Conservation (phyloP, 2,888 invertebrate genomes). For the Eupithecia dodoneata region DNA sequence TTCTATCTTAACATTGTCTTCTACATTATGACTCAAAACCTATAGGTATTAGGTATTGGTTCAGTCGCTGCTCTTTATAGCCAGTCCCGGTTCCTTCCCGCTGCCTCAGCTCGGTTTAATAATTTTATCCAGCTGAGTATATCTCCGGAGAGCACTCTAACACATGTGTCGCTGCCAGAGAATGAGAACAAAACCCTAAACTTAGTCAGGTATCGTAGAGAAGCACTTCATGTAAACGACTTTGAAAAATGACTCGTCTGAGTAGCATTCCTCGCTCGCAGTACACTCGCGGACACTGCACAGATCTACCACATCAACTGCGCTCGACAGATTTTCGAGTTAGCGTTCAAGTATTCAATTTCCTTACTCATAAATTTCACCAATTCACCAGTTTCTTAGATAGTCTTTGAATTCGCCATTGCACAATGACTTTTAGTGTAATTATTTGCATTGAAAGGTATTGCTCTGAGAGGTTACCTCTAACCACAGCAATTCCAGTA, state of each 20-base stretch:
- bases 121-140: background rate
- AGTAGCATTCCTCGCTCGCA: background rate
- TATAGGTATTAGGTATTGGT: background rate
- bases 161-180: background rate
- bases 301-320: background rate
- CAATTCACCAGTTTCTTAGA: no score
- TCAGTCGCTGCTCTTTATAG: background rate
- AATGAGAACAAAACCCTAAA: background rate
- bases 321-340: background rate
- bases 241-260: constrained; percentile 4
- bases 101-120: background rate
- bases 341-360: no score
- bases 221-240: constrained; percentile 16
- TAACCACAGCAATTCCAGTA: background rate
- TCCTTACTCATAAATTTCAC: no score
- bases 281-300: constrained; percentile 7
- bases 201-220: background rate
- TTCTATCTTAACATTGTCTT: background rate
- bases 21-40: background rate
- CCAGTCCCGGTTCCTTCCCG: background rate
- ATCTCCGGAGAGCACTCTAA: background rate
- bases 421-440: background rate
- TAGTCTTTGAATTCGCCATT: background rate
- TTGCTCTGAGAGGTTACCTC: background rate
- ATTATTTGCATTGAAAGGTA: background rate